Conservation (phyloP, 2,888 invertebrate genomes). For the Ischnus inquisitorius region DNA sequence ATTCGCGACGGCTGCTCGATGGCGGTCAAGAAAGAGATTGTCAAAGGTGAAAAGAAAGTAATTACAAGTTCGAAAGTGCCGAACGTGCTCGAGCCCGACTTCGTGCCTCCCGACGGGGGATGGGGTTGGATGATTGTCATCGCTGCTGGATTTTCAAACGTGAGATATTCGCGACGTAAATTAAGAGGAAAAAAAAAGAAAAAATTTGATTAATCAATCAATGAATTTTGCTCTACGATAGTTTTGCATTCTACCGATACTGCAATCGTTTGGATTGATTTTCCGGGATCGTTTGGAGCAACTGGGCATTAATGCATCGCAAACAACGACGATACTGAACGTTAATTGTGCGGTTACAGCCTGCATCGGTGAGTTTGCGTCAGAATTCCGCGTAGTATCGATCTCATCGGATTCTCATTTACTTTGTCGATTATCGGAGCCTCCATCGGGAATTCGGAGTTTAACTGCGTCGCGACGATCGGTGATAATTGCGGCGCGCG, state of each 20-base stretch:
- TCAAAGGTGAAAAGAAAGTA: slow-evolving; percentile 6
- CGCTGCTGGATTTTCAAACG: slow-evolving; percentile 91
- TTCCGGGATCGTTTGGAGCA: slow-evolving; percentile 89
- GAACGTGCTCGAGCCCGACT: slow-evolving; percentile 83
- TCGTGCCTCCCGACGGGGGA: slow-evolving; percentile 91
- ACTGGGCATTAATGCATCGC: slow-evolving; percentile 88
- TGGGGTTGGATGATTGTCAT: slow-evolving; percentile 92
- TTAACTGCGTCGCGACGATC: neutral
- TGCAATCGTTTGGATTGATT: slow-evolving; percentile 91
- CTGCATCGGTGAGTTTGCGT: slow-evolving; percentile 88
- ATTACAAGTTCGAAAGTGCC: neutral
- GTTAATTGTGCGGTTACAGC: slow-evolving; percentile 90
- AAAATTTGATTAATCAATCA: neutral
- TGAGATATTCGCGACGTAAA: too few species aligned
- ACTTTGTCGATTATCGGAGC: neutral
- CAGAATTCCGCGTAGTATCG: too few species aligned
- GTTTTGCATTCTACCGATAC: slow-evolving; percentile 89
- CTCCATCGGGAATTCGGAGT: neutral
- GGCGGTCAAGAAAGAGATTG: slow-evolving; percentile 23
- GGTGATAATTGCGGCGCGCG: neutral
- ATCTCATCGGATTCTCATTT: neutral
- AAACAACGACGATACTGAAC: slow-evolving; percentile 91
- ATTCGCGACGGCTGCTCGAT: slow-evolving; percentile 10
- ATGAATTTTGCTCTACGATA: slow-evolving; percentile 83
- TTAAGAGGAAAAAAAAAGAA: neutral